phyloP scores from a whole-genome alignment of 2,797 vertebrate species.

The Cyprinella venusta region DNA sequence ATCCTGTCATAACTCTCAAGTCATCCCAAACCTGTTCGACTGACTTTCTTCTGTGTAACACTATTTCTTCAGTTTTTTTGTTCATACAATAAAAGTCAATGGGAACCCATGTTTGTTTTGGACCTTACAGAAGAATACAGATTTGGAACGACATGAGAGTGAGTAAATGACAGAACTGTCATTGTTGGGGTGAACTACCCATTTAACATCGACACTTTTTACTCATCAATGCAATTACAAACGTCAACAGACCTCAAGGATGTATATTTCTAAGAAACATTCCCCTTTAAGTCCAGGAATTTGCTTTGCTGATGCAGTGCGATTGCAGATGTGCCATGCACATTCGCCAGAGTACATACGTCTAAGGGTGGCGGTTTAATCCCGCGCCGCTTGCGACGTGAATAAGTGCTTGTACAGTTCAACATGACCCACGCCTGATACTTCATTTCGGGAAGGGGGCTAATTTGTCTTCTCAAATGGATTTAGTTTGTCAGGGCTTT shows the following conservation, averaged over 20 bases:
- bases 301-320: constrained; percentile 45
- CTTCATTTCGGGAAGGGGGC: constrained; percentile 36
- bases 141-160: neutral
- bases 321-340: constrained; percentile 26
- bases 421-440: constrained; percentile 45
- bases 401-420: constrained; percentile 50
- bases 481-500: constrained; percentile 57
- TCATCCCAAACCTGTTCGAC: neutral
- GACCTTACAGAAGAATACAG: neutral
- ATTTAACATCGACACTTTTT: constrained; percentile 45
- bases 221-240: constrained; percentile 58
- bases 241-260: constrained; percentile 36
- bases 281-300: constrained; percentile 24
- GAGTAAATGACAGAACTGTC: neutral
- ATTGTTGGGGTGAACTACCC: neutral
- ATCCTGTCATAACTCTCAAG: neutral
- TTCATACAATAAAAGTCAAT: neutral
- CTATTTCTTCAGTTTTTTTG: neutral
- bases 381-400: constrained; percentile 11
- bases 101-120: neutral
- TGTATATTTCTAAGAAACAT: constrained; percentile 39
- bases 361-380: constrained; percentile 46
- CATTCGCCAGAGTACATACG: constrained; percentile 10
- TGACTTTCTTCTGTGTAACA: neutral
- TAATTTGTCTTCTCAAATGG: constrained; percentile 58